phyloP scores from a whole-genome alignment of 2,113 vertebrate species.

The Polyodon spathula region DNA sequence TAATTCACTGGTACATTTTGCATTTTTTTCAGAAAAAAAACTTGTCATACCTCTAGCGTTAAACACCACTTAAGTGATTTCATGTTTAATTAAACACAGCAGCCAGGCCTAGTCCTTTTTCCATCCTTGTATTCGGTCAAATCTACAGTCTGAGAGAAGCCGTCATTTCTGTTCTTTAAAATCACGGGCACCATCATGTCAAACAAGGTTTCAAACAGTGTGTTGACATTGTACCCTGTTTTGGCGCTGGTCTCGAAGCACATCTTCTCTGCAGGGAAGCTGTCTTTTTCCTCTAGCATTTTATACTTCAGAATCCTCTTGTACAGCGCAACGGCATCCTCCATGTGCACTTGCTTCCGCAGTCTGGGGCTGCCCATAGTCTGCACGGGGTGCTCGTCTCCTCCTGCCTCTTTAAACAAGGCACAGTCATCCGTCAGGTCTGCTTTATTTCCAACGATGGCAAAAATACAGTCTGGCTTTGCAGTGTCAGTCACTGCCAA shows the following conservation, averaged over 20 bases:
- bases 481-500: slow-evolving; percentile 85
- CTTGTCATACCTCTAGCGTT: background rate
- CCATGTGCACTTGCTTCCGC: slow-evolving; percentile 62
- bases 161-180: slow-evolving; percentile 63
- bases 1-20: background rate
- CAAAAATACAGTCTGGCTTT: slow-evolving; percentile 80
- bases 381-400: slow-evolving; percentile 22
- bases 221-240: slow-evolving; percentile 82
- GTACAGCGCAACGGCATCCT: slow-evolving; percentile 76
- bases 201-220: slow-evolving; percentile 82
- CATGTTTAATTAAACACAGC: slow-evolving; percentile 40
- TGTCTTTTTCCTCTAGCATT: slow-evolving; percentile 71
- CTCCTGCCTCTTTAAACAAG: slow-evolving; percentile 14
- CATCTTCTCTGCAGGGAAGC: slow-evolving; percentile 76
- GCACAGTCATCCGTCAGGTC: slow-evolving; percentile 66
- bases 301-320: slow-evolving; percentile 77
- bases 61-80: background rate
- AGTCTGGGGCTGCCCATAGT: slow-evolving; percentile 32
- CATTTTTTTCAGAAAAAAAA: too few species aligned
- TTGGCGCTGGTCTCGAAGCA: slow-evolving; percentile 97
- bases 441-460: slow-evolving; percentile 86
- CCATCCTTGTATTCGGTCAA: slow-evolving; percentile 53
- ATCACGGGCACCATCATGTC: slow-evolving; percentile 80
- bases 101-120: slow-evolving; percentile 45
- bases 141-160: slow-evolving; percentile 65